These are phyloP conservation scores for Beroe forskalii DNA, from an alignment of 37 sponge, comb jelly and placozoan genomes.

Conservation along the genomic window DNA sequence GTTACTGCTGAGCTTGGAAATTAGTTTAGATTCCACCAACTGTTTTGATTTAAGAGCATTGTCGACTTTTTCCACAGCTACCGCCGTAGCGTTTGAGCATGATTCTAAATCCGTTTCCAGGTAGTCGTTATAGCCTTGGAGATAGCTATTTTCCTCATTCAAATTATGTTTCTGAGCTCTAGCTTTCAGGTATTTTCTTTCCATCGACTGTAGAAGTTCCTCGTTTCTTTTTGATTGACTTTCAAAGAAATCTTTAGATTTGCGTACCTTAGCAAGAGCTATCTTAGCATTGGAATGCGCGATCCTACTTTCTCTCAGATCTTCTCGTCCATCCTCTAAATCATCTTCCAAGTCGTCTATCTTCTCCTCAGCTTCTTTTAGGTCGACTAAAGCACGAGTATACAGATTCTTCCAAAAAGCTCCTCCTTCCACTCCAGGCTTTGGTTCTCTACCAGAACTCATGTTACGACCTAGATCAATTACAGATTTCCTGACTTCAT, in stretches of 20 bases:
- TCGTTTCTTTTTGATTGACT: background rate
- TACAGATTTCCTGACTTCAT: background rate
- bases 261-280: background rate
- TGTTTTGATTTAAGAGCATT: slow-evolving; percentile 17
- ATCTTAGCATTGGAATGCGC: background rate
- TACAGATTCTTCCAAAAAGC: slow-evolving; percentile 28
- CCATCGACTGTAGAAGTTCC: background rate
- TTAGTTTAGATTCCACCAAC: background rate
- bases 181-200: background rate
- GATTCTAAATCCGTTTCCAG: background rate
- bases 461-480: background rate
- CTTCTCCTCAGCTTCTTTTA: background rate
- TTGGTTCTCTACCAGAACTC: background rate
- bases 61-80: background rate
- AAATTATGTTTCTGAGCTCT: background rate
- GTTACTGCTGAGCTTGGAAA: background rate
- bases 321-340: background rate
- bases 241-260: background rate
- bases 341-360: background rate
- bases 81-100: background rate
- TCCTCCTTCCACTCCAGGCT: background rate
- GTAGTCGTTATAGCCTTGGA: background rate
- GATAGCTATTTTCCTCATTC: background rate
- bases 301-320: background rate
- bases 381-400: background rate